Evolutionary conservation across 2,888 invertebrate species (phyloP).

Genomic region (Tetanocera ferruginea): DNA sequence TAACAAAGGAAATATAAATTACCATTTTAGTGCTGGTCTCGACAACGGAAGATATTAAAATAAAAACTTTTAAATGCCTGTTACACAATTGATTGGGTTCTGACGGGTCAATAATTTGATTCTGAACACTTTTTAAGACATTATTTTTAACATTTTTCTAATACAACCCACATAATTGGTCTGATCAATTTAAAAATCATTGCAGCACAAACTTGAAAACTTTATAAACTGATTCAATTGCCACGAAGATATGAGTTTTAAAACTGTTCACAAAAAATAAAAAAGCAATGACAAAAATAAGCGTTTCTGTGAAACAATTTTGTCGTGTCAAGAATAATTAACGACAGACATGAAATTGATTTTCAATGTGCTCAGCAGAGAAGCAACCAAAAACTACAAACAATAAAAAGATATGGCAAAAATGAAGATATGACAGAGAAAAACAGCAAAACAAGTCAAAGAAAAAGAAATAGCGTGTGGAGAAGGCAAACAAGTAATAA

Average conservation of each 20-base stretch:
- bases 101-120: no score
- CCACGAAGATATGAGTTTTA: background rate
- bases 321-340: slow-evolving; percentile 33
- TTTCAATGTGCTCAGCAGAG: slow-evolving; percentile 32
- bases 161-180: no score
- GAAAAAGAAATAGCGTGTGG: background rate
- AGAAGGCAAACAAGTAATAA: background rate
- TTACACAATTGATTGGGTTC: no score
- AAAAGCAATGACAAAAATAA: slow-evolving; percentile 32
- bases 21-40: no score
- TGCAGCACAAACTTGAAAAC: no score
- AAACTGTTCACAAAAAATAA: slow-evolving; percentile 23
- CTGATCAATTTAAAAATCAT: no score
- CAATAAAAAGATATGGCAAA: background rate
- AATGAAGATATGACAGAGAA: background rate
- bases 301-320: background rate
- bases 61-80: no score
- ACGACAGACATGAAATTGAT: slow-evolving; percentile 46
- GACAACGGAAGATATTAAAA: no score
- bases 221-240: background rate
- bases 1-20: no score
- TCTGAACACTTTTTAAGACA: no score
- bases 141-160: no score
- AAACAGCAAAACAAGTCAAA: background rate
- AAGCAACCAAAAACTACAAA: slow-evolving; percentile 14